Evolutionary conservation across 2,888 invertebrate genomes (phyloP), one percentile per base, ranked within the genome.

Genomic region (Xylophagus ater): DNA sequence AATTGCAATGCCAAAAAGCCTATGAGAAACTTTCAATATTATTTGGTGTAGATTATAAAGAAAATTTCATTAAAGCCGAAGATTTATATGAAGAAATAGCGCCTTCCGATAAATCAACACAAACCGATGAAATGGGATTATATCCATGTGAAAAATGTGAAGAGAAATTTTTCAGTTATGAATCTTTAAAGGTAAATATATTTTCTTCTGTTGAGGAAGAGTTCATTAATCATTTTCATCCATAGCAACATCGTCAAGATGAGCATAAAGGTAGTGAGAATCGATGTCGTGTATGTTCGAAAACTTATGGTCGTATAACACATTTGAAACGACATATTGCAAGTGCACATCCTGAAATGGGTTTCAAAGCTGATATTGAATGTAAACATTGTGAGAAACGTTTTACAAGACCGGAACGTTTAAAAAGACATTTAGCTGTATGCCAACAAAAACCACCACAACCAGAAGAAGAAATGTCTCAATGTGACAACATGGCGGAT

Each of bases 381-480:
- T 71, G 71, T 49, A 52, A 51, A 26, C 48, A 62, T 4, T 72
- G 72, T 47, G 54, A 58, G 9, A 67, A 68, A 44, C 55, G 58
- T 12, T 72, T 71, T 49, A 56, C 62, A 4, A 56, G 70, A 1
- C 54, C 60, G 2, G 66, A 66, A 44, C 68, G 70, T 49, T 49
- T 71, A 31, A 60, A 60, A 39, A 57, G 71, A 2, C 72, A 72
- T 49, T 54, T 68, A 54, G 52, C 58, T 3, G 61, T 58, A 58
- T 19, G 18, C 2, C 37, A 51, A 49, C 39, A 26, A 34, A 13
- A 31, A n/a, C n/a, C n/a, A n/a, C n/a, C n/a, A n/a, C n/a, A n/a
- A n/a, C n/a, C n/a, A n/a, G n/a, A n/a, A n/a, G n/a, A n/a, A n/a
- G n/a, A n/a, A n/a, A n/a, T n/a, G n/a, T n/a, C n/a, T n/a, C n/a